These are phyloP conservation scores for Riptortus pedestris DNA, from an alignment of 1,140 invertebrate genomes.

Conservation along the genomic window DNA sequence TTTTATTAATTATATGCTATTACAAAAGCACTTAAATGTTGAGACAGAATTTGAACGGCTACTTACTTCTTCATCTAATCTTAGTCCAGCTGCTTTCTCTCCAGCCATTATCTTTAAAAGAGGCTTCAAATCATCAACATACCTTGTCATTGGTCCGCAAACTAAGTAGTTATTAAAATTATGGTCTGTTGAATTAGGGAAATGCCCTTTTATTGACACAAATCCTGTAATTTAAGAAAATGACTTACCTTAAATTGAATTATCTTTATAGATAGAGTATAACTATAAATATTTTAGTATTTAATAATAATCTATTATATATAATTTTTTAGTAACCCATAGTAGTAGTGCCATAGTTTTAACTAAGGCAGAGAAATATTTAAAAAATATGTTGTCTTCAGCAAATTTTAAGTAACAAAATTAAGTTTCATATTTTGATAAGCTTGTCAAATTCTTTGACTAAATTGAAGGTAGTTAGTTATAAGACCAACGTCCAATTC, in stretches of 20 bases:
- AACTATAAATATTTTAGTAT: not conserved
- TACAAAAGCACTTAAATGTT: too few species aligned
- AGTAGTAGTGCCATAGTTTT: too few species aligned
- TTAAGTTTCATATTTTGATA: too few species aligned
- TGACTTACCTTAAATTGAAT: not conserved
- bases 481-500: too few species aligned
- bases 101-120: slow-evolving; percentile 49
- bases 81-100: not conserved
- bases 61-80: slow-evolving; percentile 13
- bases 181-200: slow-evolving; percentile 42
- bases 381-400: too few species aligned
- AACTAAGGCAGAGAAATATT: too few species aligned
- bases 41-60: not conserved
- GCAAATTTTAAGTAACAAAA: too few species aligned
- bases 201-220: slow-evolving; percentile 41
- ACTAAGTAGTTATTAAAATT: slow-evolving; percentile 40
- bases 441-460: too few species aligned
- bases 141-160: slow-evolving; percentile 69
- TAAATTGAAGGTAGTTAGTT: too few species aligned
- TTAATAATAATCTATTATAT: slow-evolving; percentile 1
- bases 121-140: slow-evolving; percentile 67
- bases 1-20: too few species aligned
- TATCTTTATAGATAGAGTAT: not conserved
- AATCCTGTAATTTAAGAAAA: not conserved
- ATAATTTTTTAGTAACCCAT: not conserved